These are phyloP conservation scores for Sinocyclocheilus maitianheensis DNA, from an alignment of 2,113 vertebrate species.

Conservation along the genomic window DNA sequence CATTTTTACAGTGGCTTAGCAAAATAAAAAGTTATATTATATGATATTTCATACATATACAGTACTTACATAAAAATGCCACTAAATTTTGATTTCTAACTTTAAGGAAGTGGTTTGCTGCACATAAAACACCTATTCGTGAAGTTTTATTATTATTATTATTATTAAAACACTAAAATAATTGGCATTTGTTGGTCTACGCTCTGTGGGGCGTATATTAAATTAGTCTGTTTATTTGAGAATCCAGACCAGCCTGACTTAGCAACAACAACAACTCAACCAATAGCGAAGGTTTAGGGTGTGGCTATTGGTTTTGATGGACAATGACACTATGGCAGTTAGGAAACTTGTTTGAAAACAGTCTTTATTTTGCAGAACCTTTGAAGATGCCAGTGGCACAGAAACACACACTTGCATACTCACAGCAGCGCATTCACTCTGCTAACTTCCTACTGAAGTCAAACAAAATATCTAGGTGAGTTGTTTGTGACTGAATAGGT, in stretches of 20 bases:
- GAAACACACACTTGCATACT: neutral
- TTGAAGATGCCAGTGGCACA: neutral
- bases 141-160: no score
- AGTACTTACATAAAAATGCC: no score
- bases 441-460: constrained; percentile 10
- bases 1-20: no score
- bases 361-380: neutral
- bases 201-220: no score
- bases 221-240: no score
- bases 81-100: no score
- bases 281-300: neutral
- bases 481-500: constrained; percentile 23
- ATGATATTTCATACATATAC: no score
- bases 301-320: neutral
- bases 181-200: no score
- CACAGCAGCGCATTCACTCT: neutral
- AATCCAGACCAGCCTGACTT: neutral
- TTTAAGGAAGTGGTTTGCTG: no score
- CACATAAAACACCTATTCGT: no score
- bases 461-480: constrained; percentile 11
- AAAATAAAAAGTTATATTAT: no score
- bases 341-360: neutral
- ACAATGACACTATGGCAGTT: neutral
- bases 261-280: neutral
- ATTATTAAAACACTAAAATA: no score